Percentiles rank a stretch among this genome's conserved stretches.
Conservation (phyloP, 1,140 invertebrate genomes). For the Apis laboriosa region DNA sequence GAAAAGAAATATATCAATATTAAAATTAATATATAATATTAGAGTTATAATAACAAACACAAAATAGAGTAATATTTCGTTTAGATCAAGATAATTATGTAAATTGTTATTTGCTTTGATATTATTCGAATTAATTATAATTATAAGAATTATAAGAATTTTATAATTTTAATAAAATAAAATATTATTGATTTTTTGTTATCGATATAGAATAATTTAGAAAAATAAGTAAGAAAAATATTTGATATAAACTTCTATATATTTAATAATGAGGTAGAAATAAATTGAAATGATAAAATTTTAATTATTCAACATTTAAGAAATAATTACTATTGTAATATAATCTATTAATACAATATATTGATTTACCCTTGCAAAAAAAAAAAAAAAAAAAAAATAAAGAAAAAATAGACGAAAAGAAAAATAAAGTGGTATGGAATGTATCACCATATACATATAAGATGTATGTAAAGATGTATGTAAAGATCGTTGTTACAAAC, state of each 20-base stretch:
- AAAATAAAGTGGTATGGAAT: neutral
- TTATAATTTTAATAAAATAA: no score
- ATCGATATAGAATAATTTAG: neutral
- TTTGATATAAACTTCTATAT: no score
- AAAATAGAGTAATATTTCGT: neutral
- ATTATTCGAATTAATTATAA: no score
- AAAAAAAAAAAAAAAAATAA: neutral
- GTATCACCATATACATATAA: neutral
- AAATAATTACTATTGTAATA: neutral
- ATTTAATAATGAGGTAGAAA: no score
- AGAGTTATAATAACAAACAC: no score
- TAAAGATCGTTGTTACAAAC: constrained; percentile 47
- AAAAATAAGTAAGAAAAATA: no score
- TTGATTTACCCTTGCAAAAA: neutral
- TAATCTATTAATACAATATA: neutral
- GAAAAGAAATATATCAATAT: neutral
- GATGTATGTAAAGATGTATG: constrained; percentile 24
- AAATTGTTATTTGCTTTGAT: neutral
- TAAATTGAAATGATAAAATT: no score
- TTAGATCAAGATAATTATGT: neutral
- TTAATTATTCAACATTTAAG: no score
- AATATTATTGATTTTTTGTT: neutral
- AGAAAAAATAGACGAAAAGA: neutral
- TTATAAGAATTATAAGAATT: no score
- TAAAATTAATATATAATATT: neutral